A percentile compares a stretch with the other conserved stretches of the same genome.
phyloP scores from a whole-genome alignment of 2,888 invertebrate genomes.

The Xestia rhomboidea region DNA sequence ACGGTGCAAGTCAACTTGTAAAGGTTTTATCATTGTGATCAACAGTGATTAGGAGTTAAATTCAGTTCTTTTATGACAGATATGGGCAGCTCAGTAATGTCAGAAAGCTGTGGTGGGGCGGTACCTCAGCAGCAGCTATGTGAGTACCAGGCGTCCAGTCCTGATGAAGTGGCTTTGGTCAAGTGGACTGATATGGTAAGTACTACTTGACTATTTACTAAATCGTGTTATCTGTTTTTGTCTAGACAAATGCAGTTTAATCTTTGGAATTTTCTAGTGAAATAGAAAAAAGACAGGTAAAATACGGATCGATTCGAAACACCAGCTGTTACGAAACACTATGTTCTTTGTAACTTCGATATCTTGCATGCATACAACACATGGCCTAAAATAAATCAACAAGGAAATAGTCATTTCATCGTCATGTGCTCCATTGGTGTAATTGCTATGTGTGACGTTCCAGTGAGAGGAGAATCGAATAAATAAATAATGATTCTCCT shows the following conservation, averaged over 20 bases:
- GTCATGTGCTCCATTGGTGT: too few relatives aligned
- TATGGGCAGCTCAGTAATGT: slow-evolving; percentile 87
- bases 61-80: slow-evolving; percentile 70
- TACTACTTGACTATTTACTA: background rate
- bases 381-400: too few relatives aligned
- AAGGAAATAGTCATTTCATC: too few relatives aligned
- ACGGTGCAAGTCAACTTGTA: background rate
- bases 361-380: background rate
- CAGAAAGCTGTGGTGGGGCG: slow-evolving; percentile 87
- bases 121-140: slow-evolving; percentile 89
- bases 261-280: too few relatives aligned
- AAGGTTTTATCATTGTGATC: background rate
- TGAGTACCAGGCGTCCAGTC: slow-evolving; percentile 95
- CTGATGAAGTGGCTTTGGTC: slow-evolving; percentile 98
- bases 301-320: too few relatives aligned
- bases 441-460: too few relatives aligned
- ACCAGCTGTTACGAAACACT: background rate
- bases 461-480: too few relatives aligned
- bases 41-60: background rate
- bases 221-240: background rate
- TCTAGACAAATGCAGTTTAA: too few relatives aligned
- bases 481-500: too few relatives aligned
- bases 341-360: too few relatives aligned
- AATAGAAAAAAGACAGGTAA: too few relatives aligned
- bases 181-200: slow-evolving; percentile 96